Evolutionary conservation across 2,888 invertebrate genomes (phyloP), one percentile per base, ranked within the genome.

Genomic region (Mythimna ferrago): DNA sequence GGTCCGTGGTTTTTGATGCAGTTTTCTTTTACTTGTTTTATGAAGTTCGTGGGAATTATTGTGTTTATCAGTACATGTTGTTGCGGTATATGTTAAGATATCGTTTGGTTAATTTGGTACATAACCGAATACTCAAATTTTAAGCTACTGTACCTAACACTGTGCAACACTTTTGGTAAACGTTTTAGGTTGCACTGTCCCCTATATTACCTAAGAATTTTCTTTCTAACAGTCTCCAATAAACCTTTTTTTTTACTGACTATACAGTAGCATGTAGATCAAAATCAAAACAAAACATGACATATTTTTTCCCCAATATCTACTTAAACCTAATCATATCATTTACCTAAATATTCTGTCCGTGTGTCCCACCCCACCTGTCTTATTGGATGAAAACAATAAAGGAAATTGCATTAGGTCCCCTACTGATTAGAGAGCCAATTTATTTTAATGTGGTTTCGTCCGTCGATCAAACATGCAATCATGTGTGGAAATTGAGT

Each of bases 361-460:
- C 54, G 60, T 78, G 73, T 57, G 51, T 57, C 58, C 73, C 81
- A 85, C 88, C 90, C 90, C 89, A 88, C 90, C 90, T 81, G 86
- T 77, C 88, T 87, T 89, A 88, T 87, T 88, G 86, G 84, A 88
- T 88, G 85, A 87, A 84, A 89, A 89, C 88, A 91, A 90, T 91
- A 91, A 89, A 89, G 90, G 88, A 91, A 92, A 92, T 92, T 91
- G 89, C 90, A 89, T 90, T 83, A 86, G 83, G 83, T 86, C 89
- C 89, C 87, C 86, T 84, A 84, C 80, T 89, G 87, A 91, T 91
- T 90, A 90, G 87, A 84, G 83, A 86, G 61, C 86, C 90, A 90
- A 91, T 92, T 87, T 90, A 92, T 90, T 92, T 90, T 92, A 90
- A 90, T 89, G 90, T 87, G 80, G 68, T 79, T 79, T 74, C 76